phyloP scores from a whole-genome alignment of 2,797 vertebrate genomes.

The Liasis olivaceus region DNA sequence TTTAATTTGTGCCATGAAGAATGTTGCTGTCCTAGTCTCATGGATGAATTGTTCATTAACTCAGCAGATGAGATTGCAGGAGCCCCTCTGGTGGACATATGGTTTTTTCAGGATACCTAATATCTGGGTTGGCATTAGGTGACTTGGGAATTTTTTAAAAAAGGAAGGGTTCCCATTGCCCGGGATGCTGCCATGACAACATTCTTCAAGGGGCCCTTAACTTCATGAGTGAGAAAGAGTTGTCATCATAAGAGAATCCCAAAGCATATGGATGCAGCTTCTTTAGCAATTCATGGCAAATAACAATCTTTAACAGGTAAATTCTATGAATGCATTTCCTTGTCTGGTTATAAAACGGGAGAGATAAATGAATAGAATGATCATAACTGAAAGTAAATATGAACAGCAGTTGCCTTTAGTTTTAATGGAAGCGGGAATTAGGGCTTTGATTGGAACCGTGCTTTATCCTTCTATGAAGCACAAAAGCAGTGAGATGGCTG shows the following conservation, averaged over 20 bases:
- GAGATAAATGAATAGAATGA: not conserved
- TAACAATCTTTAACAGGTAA: not conserved
- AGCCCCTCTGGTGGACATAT: not conserved
- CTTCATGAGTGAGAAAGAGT: not conserved
- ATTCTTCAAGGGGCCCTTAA: not conserved
- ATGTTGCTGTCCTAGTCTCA: not conserved
- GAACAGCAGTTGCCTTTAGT: not conserved
- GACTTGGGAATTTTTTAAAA: not conserved
- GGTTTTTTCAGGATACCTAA: not conserved
- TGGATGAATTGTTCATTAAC: not conserved
- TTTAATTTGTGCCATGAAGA: not conserved
- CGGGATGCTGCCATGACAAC: not conserved
- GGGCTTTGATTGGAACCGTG: constrained; percentile 28
- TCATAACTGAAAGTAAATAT: constrained; percentile 54
- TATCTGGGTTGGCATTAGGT: not conserved
- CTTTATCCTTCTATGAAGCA: constrained; percentile 34
- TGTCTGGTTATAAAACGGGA: not conserved
- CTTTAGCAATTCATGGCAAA: not conserved
- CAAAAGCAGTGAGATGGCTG: constrained; percentile 37
- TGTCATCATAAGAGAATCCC: not conserved
- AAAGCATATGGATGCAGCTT: not conserved
- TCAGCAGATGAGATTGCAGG: not conserved
- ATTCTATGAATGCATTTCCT: not conserved
- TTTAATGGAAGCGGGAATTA: constrained; percentile 15
- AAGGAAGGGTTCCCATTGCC: not conserved